Percentiles rank a stretch among this genome's conserved stretches.
These are phyloP conservation scores for Apoda limacodes DNA, from an alignment of 2,888 invertebrate species.

Conservation along the genomic window DNA sequence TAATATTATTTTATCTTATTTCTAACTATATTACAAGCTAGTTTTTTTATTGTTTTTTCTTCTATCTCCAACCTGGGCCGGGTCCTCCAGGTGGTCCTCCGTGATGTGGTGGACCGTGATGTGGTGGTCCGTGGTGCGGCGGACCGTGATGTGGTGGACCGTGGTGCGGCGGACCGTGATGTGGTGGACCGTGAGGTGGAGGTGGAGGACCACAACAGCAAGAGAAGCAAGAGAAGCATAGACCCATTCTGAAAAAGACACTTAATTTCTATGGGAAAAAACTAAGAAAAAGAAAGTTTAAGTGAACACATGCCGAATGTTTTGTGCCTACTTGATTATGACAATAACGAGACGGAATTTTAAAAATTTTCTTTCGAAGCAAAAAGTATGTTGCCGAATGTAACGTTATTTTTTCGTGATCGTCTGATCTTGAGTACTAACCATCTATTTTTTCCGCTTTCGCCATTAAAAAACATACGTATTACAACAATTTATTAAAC, in stretches of 20 bases:
- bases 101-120: slow-evolving; percentile 6
- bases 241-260: slow-evolving; percentile 22
- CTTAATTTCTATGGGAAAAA: slow-evolving; percentile 13
- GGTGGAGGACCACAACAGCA: slow-evolving; percentile 18
- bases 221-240: slow-evolving; percentile 19
- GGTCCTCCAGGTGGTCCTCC: slow-evolving; percentile 4
- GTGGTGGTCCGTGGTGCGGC: too few relatives aligned
- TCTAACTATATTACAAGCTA: not conserved
- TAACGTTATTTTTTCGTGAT: too few relatives aligned
- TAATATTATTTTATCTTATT: not conserved
- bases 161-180: slow-evolving; percentile 5
- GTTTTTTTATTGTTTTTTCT: not conserved
- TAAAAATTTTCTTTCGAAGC: too few relatives aligned
- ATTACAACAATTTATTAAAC: too few relatives aligned
- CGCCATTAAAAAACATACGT: too few relatives aligned
- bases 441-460: too few relatives aligned
- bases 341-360: too few relatives aligned
- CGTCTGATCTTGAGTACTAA: too few relatives aligned
- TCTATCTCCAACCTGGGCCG: slow-evolving; percentile 4
- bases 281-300: too few relatives aligned
- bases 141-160: slow-evolving; percentile 1
- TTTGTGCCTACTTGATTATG: too few relatives aligned
- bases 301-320: too few relatives aligned
- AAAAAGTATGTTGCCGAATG: too few relatives aligned
- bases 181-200: slow-evolving; percentile 1